Evolutionary conservation across 1,140 invertebrate genomes (phyloP).

Genomic region (Pentalonia nigronervosa): DNA sequence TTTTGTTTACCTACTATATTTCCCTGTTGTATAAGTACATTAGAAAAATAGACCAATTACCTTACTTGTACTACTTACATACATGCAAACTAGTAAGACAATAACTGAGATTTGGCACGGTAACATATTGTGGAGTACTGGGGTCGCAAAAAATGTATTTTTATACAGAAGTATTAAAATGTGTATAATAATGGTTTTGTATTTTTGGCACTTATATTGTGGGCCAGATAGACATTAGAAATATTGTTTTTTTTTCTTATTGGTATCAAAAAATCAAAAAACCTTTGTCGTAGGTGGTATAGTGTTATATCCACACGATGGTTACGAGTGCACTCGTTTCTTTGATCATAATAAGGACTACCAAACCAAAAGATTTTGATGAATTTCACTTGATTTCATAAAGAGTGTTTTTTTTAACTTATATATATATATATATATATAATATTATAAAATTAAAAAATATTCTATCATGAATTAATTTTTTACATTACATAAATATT

Average conservation of each 20-base stretch:
- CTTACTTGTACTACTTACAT: neutral
- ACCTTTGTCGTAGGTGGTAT: neutral
- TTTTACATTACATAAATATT: neutral
- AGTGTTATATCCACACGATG: neutral
- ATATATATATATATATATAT: neutral
- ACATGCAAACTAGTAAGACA: neutral
- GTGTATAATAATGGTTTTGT: neutral
- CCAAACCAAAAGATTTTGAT: neutral
- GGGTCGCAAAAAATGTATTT: conserved; percentile 13
- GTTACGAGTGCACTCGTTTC: neutral
- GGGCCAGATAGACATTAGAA: neutral
- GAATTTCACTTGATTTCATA: neutral
- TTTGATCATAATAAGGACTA: neutral
- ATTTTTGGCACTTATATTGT: conserved; percentile 24
- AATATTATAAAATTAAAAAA: neutral
- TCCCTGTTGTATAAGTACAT: neutral
- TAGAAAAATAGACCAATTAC: neutral
- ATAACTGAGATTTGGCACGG: conserved; percentile 20
- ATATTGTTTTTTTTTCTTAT: neutral
- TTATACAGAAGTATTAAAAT: conserved; percentile 18
- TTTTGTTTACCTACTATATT: neutral
- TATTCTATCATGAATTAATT: neutral
- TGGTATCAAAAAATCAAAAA: neutral
- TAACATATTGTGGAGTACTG: neutral
- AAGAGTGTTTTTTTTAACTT: neutral